Base-by-base conservation (phyloP, 2,888 invertebrate species). In the Mycogona germanica region DNA sequence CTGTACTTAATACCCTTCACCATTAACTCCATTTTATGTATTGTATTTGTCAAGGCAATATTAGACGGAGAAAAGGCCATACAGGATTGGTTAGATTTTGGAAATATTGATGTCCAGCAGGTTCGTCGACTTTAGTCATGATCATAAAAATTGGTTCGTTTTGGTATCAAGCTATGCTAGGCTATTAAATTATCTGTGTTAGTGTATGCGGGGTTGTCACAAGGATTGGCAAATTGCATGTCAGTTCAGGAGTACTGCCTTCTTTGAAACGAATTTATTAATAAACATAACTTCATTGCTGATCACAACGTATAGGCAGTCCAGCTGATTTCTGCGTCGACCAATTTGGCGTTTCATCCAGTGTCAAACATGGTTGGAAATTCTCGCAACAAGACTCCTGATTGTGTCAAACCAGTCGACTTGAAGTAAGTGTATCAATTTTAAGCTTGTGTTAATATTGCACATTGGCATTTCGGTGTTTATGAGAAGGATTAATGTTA, bases 361-460 rank as follows among this genome's bases (percentile, higher is more conserved):
- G 86, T 87, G 1, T 78, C 82, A 1, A 77, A 75, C 41, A 63
- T 72, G 42, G 86, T 87, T 0, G 84, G 84, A 64, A 83, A 81
- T 65, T 78, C 82, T 0, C 73, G 78, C 54, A 78, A 84, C 65
- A 84, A 87, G 68, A 65, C 67, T 40, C 62, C 66, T 45, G 68
- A 71, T 26, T 71, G 72, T 59, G 64, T 70, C 49, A 64, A 70
- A 54, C 68, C 66, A 2, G 59, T 70, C 25, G 61, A 62, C 37
- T 40, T 59, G 5, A 60, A 62, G 62, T 55, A 48, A 47, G 29
- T 37, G n/a, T 12, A 4, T 2, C 26, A 9, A 3, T 19, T n/a
- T 2, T 40, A 40, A 38, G 38, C 38, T 9, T 40, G 3, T 44
- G 23, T 44, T 5, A 7, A 44, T n/a, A 21, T 41, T 41, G 9